A percentile compares a stretch with the other conserved stretches of the same genome.
Conservation (phyloP, 2,888 invertebrate species). For the Mycalesis mineus region DNA sequence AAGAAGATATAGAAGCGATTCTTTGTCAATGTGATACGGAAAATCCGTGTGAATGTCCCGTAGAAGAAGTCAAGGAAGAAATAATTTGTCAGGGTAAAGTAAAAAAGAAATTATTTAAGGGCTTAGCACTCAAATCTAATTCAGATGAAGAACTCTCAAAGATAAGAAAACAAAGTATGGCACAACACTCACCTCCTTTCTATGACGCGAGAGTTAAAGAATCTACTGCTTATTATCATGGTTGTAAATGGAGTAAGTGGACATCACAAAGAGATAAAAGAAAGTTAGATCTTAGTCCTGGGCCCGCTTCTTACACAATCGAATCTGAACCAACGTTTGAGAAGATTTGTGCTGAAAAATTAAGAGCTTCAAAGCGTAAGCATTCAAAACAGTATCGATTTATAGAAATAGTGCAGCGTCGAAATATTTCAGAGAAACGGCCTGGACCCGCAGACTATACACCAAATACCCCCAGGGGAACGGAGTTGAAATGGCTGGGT, state of each 20-base stretch:
- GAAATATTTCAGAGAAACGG: constrained; percentile 43
- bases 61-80: constrained; percentile 35
- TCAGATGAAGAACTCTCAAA: constrained; percentile 41
- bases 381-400: constrained; percentile 54
- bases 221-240: constrained; percentile 53
- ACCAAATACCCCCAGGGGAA: constrained; percentile 44
- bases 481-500: constrained; percentile 42
- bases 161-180: constrained; percentile 34
- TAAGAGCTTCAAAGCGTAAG: constrained; percentile 48
- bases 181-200: constrained; percentile 46
- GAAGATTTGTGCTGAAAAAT: constrained; percentile 50
- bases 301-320: constrained; percentile 54
- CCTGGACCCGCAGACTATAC: constrained; percentile 57
- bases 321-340: constrained; percentile 35
- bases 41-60: constrained; percentile 49
- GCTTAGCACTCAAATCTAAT: constrained; percentile 38
- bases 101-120: constrained; percentile 48
- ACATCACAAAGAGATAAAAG: constrained; percentile 40
- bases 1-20: constrained; percentile 51
- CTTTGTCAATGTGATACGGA: constrained; percentile 54
- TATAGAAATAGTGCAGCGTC: constrained; percentile 56
- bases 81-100: constrained; percentile 48
- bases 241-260: constrained; percentile 66
- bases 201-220: constrained; percentile 51
- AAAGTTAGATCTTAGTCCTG: constrained; percentile 40